Evolutionary conservation across 2,888 invertebrate species (phyloP), one percentile per base, ranked within the genome.

Genomic region (Brachypalpus laphriformis): DNA sequence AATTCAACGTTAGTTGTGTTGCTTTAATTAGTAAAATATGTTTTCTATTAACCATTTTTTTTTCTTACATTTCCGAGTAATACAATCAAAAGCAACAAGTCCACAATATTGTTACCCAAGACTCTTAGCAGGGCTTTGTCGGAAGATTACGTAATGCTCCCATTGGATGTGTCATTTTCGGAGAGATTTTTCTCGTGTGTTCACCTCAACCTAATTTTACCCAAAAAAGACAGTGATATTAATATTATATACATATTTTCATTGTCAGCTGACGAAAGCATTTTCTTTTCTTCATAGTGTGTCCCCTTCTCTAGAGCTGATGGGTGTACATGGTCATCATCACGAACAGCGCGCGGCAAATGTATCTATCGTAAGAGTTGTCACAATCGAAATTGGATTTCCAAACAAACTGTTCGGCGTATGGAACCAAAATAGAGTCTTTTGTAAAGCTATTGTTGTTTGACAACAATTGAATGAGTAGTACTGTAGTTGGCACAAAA

Each of bases 301-400:
- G 2, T 25, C 2, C 25, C 28, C 5, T 1, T 22, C 9, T 11
- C 11, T 14, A 11, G 3, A 14, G 1, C 1, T 20, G n/a, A 6
- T 16, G 2, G 25, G 25, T 25, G 5, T 25, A 25, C 25, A 25
- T 25, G 11, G 5, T 14, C 16, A 45, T 42, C 61, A 25, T 42
- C 25, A 42, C 42, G 7, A 4, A 20, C n/a, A 11, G n/a, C 14
- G 8, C 16, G 20, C 34, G 31, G 14, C 34, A 34, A 34, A 18
- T 22, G 9, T 66, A 34, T 25, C 25, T n/a, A 5, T 34, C 57
- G 45, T 31, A 57, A 57, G 34, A 57, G 57, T 59, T 71, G 71
- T 11, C 71, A 71, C 59, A 71, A 71, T 49, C 59, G 25, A 59
- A 49, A 71, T 71, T 59, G 34, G 25, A 71, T 71, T 59, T 59